phyloP scores from a whole-genome alignment of 2,888 invertebrate genomes.

The Celastrina argiolus region DNA sequence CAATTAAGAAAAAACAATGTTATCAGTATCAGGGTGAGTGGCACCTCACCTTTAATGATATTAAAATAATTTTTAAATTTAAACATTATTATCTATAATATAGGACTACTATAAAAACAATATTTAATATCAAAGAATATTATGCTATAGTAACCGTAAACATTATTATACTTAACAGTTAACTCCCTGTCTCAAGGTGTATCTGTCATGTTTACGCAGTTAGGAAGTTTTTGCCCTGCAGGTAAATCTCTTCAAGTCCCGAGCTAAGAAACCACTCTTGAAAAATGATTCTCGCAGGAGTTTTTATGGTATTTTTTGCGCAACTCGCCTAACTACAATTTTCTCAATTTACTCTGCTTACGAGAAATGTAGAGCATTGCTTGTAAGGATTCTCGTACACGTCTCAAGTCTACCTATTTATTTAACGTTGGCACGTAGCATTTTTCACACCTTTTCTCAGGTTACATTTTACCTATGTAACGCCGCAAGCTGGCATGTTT shows the following conservation, averaged over 20 bases:
- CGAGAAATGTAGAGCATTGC: constrained; percentile 27
- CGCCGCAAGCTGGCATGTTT: neutral
- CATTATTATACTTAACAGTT: neutral
- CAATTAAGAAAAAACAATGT: too few species aligned
- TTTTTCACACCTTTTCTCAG: constrained; percentile 5
- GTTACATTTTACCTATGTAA: constrained; percentile 9
- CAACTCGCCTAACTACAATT: constrained; percentile 49
- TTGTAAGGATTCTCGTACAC: constrained; percentile 23
- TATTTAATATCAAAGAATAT: neutral
- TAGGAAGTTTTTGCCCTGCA: constrained; percentile 25
- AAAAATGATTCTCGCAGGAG: constrained; percentile 63
- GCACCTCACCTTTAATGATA: too few species aligned
- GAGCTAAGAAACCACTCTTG: constrained; percentile 59
- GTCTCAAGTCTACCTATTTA: constrained; percentile 19
- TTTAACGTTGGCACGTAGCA: constrained; percentile 11
- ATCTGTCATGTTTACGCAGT: constrained; percentile 10
- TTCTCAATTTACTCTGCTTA: constrained; percentile 51
- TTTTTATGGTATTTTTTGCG: constrained; percentile 48
- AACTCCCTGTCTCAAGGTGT: neutral
- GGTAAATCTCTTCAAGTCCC: constrained; percentile 55
- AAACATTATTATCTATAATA: too few species aligned
- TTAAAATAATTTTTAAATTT: too few species aligned
- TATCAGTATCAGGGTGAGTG: too few species aligned
- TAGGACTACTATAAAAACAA: too few species aligned
- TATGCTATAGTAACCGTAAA: neutral